phyloP scores from a whole-genome alignment of 2,888 invertebrate species.

The Abrostola triplasia region DNA sequence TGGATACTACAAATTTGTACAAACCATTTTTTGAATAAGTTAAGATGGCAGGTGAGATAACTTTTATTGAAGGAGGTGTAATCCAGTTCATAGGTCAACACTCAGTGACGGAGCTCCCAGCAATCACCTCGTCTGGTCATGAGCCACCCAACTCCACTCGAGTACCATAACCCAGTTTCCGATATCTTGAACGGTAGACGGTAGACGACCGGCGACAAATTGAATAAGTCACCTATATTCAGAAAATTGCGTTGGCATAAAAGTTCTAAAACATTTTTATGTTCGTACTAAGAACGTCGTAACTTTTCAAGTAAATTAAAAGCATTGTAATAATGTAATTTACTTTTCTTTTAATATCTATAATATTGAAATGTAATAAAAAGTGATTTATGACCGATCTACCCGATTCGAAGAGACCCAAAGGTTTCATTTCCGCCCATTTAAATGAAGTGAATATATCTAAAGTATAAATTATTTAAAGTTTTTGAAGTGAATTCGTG shows the following conservation, averaged over 20 bases:
- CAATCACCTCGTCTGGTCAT: slow-evolving; percentile 2
- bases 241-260: not conserved
- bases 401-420: slow-evolving; percentile 52
- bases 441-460: slow-evolving; percentile 53
- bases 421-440: slow-evolving; percentile 60
- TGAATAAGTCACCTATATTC: slow-evolving; percentile 5
- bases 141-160: not conserved
- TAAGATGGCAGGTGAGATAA: no score
- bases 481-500: slow-evolving; percentile 21
- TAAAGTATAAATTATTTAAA: slow-evolving; percentile 45
- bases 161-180: slow-evolving; percentile 3
- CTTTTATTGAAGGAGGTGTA: not conserved
- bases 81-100: not conserved
- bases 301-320: slow-evolving; percentile 22
- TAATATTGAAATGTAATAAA: slow-evolving; percentile 57
- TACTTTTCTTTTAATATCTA: slow-evolving; percentile 32
- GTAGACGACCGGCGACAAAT: not conserved
- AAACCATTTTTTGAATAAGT: no score
- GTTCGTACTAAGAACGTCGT: slow-evolving; percentile 9
- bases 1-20: no score
- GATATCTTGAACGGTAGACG: not conserved
- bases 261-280: not conserved
- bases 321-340: slow-evolving; percentile 31
- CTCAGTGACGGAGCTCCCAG: not conserved
- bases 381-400: slow-evolving; percentile 57